Evolutionary conservation across 2,888 invertebrate genomes (phyloP).

Genomic region (Neocrepidodera transversa): DNA sequence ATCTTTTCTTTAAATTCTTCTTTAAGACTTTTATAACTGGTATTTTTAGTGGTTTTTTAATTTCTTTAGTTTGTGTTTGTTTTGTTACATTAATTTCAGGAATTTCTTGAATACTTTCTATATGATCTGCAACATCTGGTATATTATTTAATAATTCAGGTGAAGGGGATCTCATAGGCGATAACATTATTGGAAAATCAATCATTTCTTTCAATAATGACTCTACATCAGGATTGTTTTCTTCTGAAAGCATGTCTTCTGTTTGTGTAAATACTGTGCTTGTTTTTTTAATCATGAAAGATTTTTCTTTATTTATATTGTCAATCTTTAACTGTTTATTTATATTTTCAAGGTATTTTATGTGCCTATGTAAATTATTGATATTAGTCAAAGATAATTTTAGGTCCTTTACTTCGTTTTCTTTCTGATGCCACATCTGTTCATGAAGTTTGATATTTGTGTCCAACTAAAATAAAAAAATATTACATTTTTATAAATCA

Average conservation of each 20-base stretch:
- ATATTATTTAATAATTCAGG: constrained; percentile 3
- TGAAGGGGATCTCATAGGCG: constrained; percentile 22
- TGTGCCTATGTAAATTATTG: constrained; percentile 12
- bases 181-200: constrained; percentile 28
- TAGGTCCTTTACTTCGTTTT: constrained; percentile 28
- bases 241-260: background rate
- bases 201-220: constrained; percentile 42
- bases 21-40: no score
- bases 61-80: background rate
- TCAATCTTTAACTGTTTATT: constrained; percentile 22
- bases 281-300: background rate
- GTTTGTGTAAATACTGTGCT: background rate
- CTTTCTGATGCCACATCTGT: constrained; percentile 17
- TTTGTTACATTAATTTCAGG: background rate
- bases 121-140: constrained; percentile 30
- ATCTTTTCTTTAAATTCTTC: constrained; percentile 18
- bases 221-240: background rate
- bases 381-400: constrained; percentile 12
- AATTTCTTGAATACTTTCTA: constrained; percentile 1
- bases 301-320: background rate
- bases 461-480: background rate
- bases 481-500: background rate
- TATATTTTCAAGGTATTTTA: constrained; percentile 26
- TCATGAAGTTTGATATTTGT: constrained; percentile 4
- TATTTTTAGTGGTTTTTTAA: constrained; percentile 16